Conservation (phyloP, 30 jellyfish, hydroid and myxozoan species). For the Chironex yamaguchii region DNA sequence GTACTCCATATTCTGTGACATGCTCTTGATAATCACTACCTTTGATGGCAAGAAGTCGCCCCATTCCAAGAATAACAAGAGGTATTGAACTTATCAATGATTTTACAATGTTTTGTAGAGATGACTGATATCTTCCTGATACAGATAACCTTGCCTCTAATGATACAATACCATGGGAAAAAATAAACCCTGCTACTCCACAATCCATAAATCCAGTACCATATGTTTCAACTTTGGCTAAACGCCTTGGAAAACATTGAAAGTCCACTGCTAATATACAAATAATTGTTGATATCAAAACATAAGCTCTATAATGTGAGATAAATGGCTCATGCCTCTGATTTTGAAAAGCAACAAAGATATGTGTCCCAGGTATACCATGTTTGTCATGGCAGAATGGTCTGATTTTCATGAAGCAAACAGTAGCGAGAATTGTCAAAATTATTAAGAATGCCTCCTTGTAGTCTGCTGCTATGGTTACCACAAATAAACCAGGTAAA, state of each 20-base stretch:
- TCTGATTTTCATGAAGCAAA: too few species aligned
- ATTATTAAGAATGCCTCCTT: too few species aligned
- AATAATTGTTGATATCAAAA: conserved; percentile 76
- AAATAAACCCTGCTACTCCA: conserved; percentile 91
- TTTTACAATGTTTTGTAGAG: neutral
- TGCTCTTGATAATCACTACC: conserved; percentile 80
- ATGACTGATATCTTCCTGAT: neutral
- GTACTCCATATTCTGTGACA: conserved; percentile 94
- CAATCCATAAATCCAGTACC: conserved; percentile 94
- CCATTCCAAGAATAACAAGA: conserved; percentile 64
- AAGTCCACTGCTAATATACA: conserved; percentile 96
- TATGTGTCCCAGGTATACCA: too few species aligned
- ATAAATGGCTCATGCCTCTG: too few species aligned
- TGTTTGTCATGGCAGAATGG: too few species aligned
- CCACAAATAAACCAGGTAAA: too few species aligned
- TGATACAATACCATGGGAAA: conserved; percentile 87
- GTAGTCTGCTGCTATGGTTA: too few species aligned
- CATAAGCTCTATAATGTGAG: conserved; percentile 67
- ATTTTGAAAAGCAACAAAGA: too few species aligned
- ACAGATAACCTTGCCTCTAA: conserved; percentile 51
- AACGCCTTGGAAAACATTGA: conserved; percentile 85
- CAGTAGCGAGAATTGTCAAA: too few species aligned
- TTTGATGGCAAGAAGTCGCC: conserved; percentile 70
- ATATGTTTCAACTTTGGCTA: conserved; percentile 86
- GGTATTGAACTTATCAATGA: conserved; percentile 49